phyloP scores from a whole-genome alignment of 2,797 vertebrate species.

The Myripristis jacobus region DNA sequence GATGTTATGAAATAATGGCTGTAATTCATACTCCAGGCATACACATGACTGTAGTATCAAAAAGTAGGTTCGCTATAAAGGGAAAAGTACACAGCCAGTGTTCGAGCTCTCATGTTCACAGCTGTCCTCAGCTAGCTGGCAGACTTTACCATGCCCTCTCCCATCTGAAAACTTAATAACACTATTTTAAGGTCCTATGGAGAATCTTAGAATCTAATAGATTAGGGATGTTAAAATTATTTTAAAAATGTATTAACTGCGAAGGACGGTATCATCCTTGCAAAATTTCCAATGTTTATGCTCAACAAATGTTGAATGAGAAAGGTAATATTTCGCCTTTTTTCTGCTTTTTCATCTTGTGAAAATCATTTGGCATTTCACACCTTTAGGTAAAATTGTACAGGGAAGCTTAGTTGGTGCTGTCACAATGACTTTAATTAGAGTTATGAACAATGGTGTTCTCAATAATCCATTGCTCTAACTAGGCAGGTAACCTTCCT shows the following conservation, averaged over 20 bases:
- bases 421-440: conserved; percentile 16
- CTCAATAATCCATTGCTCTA: conserved; percentile 11
- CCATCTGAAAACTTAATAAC: conserved; percentile 40
- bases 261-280: not conserved
- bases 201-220: conserved; percentile 21
- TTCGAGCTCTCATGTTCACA: conserved; percentile 55
- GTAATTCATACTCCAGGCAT: conserved; percentile 34
- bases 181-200: not conserved
- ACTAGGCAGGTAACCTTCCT: conserved; percentile 47
- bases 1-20: conserved; percentile 54
- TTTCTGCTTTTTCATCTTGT: not conserved
- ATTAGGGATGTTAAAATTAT: not conserved
- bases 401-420: conserved; percentile 9
- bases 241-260: not conserved
- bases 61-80: conserved; percentile 61
- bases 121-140: conserved; percentile 70
- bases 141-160: conserved; percentile 33
- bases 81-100: conserved; percentile 58
- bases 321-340: not conserved
- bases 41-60: conserved; percentile 33
- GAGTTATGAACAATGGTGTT: conserved; percentile 28
- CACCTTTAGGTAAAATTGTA: conserved; percentile 6
- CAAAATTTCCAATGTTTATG: not conserved
- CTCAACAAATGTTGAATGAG: not conserved
- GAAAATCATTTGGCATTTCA: conserved; percentile 9